These are phyloP conservation scores for Icerya purchasi DNA, from an alignment of 2,888 invertebrate genomes.

Conservation along the genomic window DNA sequence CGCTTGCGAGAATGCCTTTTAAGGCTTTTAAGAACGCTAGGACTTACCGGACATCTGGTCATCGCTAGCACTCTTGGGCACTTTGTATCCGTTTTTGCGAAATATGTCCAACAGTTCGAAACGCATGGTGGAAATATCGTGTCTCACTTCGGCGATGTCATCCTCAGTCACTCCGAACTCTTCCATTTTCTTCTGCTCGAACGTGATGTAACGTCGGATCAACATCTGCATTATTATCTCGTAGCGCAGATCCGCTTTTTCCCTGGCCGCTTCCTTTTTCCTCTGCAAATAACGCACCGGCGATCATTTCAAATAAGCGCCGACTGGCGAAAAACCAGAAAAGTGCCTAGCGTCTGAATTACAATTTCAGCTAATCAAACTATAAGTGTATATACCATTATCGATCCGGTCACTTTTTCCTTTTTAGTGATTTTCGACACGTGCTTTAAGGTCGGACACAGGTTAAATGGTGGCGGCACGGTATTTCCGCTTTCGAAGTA, in stretches of 20 bases:
- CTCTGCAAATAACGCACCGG: too few species aligned
- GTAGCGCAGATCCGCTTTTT: conserved; percentile 47
- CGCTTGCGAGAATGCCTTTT: too few species aligned
- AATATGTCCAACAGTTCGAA: conserved; percentile 85
- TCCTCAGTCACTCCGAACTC: conserved; percentile 87
- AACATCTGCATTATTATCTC: conserved; percentile 70
- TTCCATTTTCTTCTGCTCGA: conserved; percentile 69
- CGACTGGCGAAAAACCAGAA: too few species aligned
- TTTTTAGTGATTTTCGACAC: conserved; percentile 33
- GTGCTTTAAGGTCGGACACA: conserved; percentile 67
- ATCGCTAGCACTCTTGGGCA: conserved; percentile 50
- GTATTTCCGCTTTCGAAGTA: conserved; percentile 86
- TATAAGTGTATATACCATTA: too few species aligned
- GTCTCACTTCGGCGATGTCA: conserved; percentile 92
- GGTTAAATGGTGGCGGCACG: conserved; percentile 83
- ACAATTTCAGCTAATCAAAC: conserved; percentile 20
- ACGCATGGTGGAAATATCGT: conserved; percentile 84
- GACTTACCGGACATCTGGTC: conserved; percentile 43
- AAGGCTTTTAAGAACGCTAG: too few species aligned
- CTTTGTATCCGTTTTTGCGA: conserved; percentile 66
- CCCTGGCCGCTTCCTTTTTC: conserved; percentile 27
- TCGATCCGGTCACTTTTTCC: conserved; percentile 32
- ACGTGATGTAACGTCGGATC: conserved; percentile 73
- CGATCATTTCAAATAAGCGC: too few species aligned
- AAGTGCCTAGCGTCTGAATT: too few species aligned